A percentile compares a stretch with the other conserved stretches of the same genome.
Evolutionary conservation across 2,888 invertebrate species (phyloP).

Genomic region (Mythimna impura): DNA sequence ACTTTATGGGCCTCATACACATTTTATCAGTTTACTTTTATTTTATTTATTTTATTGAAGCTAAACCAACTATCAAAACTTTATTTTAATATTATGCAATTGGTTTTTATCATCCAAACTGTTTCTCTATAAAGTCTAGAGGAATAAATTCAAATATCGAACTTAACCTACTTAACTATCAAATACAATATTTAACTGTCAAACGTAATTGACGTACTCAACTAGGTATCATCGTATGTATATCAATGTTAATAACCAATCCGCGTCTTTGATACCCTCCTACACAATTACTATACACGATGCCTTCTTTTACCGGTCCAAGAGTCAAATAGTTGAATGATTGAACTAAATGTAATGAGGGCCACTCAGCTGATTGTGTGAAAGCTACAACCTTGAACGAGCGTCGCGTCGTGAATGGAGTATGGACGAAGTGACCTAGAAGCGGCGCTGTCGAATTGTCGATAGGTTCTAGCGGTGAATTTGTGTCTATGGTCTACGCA

Average conservation of each 20-base stretch:
- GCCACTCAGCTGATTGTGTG: constrained; percentile 76
- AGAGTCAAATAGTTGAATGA: constrained; percentile 36
- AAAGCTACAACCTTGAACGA: constrained; percentile 85
- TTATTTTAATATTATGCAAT: constrained; percentile 3
- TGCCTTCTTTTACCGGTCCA: constrained; percentile 9
- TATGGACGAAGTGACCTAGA: constrained; percentile 82
- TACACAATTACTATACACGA: constrained; percentile 21
- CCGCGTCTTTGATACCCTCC: neutral
- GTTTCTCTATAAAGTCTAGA: neutral
- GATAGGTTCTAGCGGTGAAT: constrained; percentile 66
- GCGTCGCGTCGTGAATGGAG: constrained; percentile 80
- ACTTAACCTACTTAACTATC: neutral
- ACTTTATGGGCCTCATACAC: neutral
- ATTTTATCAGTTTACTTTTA: neutral
- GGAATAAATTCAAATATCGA: constrained; percentile 4
- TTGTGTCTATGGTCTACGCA: constrained; percentile 52
- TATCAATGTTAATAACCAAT: constrained; percentile 5
- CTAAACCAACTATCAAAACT: too few relatives aligned
- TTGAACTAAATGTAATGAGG: constrained; percentile 54
- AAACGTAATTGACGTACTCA: neutral
- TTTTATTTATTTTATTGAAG: too few relatives aligned
- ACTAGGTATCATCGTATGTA: neutral
- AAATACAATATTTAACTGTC: constrained; percentile 1
- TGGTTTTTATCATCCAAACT: neutral
- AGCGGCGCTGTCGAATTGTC: constrained; percentile 72